Percentiles rank a stretch among this genome's conserved stretches.
phyloP scores from a whole-genome alignment of 2,888 invertebrate species.

The Urechis unicinctus region DNA sequence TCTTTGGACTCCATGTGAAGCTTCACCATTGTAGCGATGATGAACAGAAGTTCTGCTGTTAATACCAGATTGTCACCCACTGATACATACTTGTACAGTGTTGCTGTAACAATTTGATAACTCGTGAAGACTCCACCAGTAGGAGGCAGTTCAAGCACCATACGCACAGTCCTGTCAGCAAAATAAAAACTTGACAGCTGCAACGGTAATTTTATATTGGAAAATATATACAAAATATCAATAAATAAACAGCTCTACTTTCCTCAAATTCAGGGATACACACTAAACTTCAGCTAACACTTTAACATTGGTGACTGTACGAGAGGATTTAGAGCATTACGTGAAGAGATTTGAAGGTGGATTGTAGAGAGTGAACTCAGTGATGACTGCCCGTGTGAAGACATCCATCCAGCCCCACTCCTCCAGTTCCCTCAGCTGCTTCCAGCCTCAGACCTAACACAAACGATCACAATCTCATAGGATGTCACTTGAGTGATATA shows the following conservation, averaged over 20 bases:
- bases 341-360: constrained; percentile 40
- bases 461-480: no score
- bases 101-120: constrained; percentile 30
- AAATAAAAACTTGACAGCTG: no score
- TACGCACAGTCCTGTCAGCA: constrained; percentile 28
- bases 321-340: no score
- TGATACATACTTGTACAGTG: constrained; percentile 39
- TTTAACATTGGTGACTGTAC: no score
- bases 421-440: constrained; percentile 26
- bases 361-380: constrained; percentile 42
- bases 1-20: constrained; percentile 26
- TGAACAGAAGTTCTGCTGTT: constrained; percentile 44
- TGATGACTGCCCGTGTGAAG: constrained; percentile 33
- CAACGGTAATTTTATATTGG: no score
- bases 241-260: no score
- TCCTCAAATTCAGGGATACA: no score
- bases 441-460: constrained; percentile 22
- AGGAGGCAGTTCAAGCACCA: constrained; percentile 35
- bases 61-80: constrained; percentile 36
- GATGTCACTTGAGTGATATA: no score
- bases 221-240: no score
- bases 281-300: no score
- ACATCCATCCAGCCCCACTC: constrained; percentile 31
- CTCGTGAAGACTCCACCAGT: constrained; percentile 29
- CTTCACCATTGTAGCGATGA: constrained; percentile 32